phyloP scores from a whole-genome alignment of 2,797 vertebrate species.

The Nannoperca obscura region DNA sequence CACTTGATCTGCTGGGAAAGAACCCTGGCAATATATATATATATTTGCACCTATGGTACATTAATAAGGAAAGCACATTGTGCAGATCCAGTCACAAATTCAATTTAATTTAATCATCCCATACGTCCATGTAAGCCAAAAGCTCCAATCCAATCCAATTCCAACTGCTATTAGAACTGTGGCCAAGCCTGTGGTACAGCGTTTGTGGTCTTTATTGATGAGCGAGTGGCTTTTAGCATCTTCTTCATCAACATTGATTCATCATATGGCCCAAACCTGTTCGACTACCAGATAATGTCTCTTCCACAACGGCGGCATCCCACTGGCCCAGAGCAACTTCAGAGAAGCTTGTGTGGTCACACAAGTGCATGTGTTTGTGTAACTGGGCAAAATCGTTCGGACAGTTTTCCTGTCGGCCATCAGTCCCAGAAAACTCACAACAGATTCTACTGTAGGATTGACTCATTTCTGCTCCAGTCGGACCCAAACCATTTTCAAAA shows the following conservation, averaged over 20 bases:
- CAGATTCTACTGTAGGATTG: conserved; percentile 16
- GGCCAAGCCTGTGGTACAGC: conserved; percentile 35
- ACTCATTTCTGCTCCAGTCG: conserved; percentile 24
- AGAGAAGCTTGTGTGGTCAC: conserved; percentile 28
- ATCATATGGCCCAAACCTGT: conserved; percentile 40
- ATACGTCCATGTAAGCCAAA: conserved; percentile 58
- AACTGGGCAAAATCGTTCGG: conserved; percentile 47
- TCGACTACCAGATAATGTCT: conserved; percentile 21
- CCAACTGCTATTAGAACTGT: conserved; percentile 50
- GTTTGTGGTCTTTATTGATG: conserved; percentile 49
- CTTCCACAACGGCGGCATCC: conserved; percentile 7
- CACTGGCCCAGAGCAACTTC: conserved; percentile 11
- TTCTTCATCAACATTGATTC: conserved; percentile 53
- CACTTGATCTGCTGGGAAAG: conserved; percentile 49
- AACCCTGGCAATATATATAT: neutral
- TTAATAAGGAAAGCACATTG: conserved; percentile 54
- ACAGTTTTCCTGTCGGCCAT: conserved; percentile 30
- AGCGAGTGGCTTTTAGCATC: conserved; percentile 43
- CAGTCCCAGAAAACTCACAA: conserved; percentile 16
- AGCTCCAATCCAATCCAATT: conserved; percentile 61
- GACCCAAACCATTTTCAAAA: conserved; percentile 11
- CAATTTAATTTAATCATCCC: conserved; percentile 62
- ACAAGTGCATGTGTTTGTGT: conserved; percentile 44
- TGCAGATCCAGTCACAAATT: conserved; percentile 59
- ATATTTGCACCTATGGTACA: conserved; percentile 29